phyloP scores from a whole-genome alignment of 2,797 vertebrate species.

The Enteromius treurensis region DNA sequence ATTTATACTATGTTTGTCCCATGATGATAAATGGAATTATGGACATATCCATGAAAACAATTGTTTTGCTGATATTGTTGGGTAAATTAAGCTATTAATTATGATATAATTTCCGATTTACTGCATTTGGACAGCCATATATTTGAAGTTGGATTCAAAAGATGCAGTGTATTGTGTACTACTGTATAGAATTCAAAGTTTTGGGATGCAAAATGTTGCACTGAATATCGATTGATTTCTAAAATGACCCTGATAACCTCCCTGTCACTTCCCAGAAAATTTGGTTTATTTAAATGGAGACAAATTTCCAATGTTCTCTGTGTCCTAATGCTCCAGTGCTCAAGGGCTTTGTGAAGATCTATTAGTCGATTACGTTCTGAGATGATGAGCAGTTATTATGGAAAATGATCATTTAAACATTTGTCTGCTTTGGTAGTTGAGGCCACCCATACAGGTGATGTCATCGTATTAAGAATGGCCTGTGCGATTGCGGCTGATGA shows the following conservation, averaged over 20 bases:
- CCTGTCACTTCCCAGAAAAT: slow-evolving; percentile 15
- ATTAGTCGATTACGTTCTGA: slow-evolving; percentile 82
- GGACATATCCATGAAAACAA: neutral
- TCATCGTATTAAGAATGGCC: slow-evolving; percentile 44
- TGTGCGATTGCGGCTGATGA: slow-evolving; percentile 26
- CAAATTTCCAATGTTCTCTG: slow-evolving; percentile 49
- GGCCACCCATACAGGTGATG: slow-evolving; percentile 61
- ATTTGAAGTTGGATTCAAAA: neutral
- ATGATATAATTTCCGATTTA: neutral
- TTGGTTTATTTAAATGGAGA: slow-evolving; percentile 3
- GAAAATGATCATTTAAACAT: slow-evolving; percentile 64
- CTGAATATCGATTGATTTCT: neutral
- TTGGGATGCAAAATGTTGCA: neutral
- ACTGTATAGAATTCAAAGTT: neutral
- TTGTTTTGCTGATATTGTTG: neutral
- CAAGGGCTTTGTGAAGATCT: slow-evolving; percentile 73
- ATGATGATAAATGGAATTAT: slow-evolving; percentile 46
- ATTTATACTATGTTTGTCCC: slow-evolving; percentile 25
- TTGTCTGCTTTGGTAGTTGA: slow-evolving; percentile 69
- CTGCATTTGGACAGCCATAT: neutral
- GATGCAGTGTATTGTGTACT: neutral
- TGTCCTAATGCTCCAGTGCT: slow-evolving; percentile 63
- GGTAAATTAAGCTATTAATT: too few relatives aligned
- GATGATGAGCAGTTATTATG: slow-evolving; percentile 70
- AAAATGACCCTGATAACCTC: slow-evolving; percentile 33